Evolutionary conservation across 2,888 invertebrate genomes (phyloP).

Genomic region (Vannuccia rotundouncinata): DNA sequence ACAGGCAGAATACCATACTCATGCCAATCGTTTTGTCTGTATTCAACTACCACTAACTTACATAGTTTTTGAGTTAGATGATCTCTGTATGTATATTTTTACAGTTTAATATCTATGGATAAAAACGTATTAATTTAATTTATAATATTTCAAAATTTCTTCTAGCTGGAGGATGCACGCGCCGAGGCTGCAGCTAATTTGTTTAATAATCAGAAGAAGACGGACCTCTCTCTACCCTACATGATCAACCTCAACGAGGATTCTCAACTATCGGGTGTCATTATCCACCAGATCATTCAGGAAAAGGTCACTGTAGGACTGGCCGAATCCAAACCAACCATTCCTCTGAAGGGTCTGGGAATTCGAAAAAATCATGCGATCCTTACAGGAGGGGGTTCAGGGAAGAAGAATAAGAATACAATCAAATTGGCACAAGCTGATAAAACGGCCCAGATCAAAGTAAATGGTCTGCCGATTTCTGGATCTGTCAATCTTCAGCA

Average conservation of each 20-base stretch:
- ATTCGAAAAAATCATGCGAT: conserved; percentile 45
- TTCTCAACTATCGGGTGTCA: conserved; percentile 55
- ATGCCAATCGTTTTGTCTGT: too few species aligned
- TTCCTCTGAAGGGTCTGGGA: conserved; percentile 53
- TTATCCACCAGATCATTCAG: conserved; percentile 45
- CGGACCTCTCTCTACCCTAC: conserved; percentile 44
- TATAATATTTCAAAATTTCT: background rate
- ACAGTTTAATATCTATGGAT: background rate
- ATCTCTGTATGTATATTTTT: too few species aligned
- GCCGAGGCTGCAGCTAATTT: conserved; percentile 16
- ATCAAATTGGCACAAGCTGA: conserved; percentile 49
- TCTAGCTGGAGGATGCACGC: conserved; percentile 35
- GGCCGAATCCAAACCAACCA: conserved; percentile 31
- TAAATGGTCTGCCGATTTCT: conserved; percentile 54
- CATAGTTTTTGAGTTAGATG: too few species aligned
- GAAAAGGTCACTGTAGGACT: conserved; percentile 3
- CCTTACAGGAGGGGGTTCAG: conserved; percentile 44
- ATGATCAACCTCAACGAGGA: conserved; percentile 56
- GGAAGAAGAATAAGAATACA: conserved; percentile 42
- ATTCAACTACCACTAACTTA: too few species aligned
- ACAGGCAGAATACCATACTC: too few species aligned
- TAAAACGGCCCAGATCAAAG: conserved; percentile 48
- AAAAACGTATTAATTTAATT: background rate
- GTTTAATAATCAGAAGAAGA: conserved; percentile 5
- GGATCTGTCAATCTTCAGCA: conserved; percentile 48